Conservation (phyloP, 2,888 invertebrate genomes). For the Cryptus viduatorius region DNA sequence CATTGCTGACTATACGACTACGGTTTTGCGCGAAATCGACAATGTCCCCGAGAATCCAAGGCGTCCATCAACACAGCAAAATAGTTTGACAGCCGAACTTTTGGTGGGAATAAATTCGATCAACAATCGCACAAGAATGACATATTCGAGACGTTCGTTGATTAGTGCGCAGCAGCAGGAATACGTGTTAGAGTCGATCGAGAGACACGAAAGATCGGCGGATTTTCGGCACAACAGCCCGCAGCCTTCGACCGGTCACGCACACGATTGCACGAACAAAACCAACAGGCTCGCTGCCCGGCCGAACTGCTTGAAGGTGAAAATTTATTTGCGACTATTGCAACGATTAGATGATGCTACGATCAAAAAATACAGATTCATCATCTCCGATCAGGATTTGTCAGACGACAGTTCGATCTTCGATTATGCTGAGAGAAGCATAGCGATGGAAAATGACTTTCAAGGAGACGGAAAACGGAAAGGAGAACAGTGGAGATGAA, state of each 20-base stretch:
- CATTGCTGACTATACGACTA: slow-evolving; percentile 30
- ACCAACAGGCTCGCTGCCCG: slow-evolving; percentile 71
- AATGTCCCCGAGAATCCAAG: slow-evolving; percentile 52
- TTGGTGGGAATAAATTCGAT: slow-evolving; percentile 78
- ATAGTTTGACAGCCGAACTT: slow-evolving; percentile 74
- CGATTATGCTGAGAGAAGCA: slow-evolving; percentile 73
- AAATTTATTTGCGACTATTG: slow-evolving; percentile 73
- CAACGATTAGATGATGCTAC: slow-evolving; percentile 79
- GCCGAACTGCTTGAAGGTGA: slow-evolving; percentile 76
- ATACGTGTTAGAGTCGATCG: slow-evolving; percentile 13
- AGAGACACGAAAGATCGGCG: slow-evolving; percentile 21
- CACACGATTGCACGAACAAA: slow-evolving; percentile 15
- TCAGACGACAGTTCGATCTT: slow-evolving; percentile 82
- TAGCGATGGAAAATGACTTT: slow-evolving; percentile 7
- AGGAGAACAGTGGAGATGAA: slow-evolving; percentile 17
- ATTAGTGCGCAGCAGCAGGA: slow-evolving; percentile 45
- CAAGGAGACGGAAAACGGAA: slow-evolving; percentile 13
- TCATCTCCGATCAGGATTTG: slow-evolving; percentile 71
- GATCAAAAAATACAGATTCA: slow-evolving; percentile 67
- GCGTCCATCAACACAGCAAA: slow-evolving; percentile 76
- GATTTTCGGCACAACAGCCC: slow-evolving; percentile 54
- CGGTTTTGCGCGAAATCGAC: slow-evolving; percentile 17
- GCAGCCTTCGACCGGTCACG: slow-evolving; percentile 70
- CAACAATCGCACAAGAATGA: slow-evolving; percentile 81
- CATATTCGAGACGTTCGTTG: slow-evolving; percentile 70